Evolutionary conservation across 2,113 vertebrate genomes (phyloP), one percentile per base, ranked within the genome.

Genomic region (Poeciliopsis retropinna): DNA sequence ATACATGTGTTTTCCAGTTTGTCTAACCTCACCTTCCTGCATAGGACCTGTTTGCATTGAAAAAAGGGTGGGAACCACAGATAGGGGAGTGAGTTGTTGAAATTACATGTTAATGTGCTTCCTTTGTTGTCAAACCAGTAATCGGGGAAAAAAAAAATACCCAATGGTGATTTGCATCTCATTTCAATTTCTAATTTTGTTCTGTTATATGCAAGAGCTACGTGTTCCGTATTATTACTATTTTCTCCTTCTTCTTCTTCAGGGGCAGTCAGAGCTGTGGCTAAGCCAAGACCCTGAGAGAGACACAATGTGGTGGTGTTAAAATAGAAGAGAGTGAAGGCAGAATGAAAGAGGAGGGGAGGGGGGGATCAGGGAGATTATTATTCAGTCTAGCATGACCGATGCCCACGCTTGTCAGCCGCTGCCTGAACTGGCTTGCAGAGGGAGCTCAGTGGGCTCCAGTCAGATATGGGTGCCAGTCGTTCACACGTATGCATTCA

Each of bases 41-140:
- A 62, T 75, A 54, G 60, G 68, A 81, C 67, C 75, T 69, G 60
- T 75, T 76, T 67, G 44, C 62, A 63, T 51, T 44, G 37, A 60
- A 31, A 60, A 17, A 0, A 67, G 69, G 61, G 57, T 39, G 67
- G 54, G 62, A 67, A 76, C 77, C 10, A 60, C 57, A 78, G 60
- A 82, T 82, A 76, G 67, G 84, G 88, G 87, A 88, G 70, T 82
- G 89, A 90, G 68, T 82, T 91, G 90, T 86, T 86, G 80, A 90
- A 93, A 94, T 93, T 81, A 90, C 91, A 95, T 94, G 91, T 93
- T 94, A 93, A 94, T 94, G 89, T 73, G 87, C 85, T 87, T 88
- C 87, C 92, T 94, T 95, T 95, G 93, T 95, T 95, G 92, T 94
- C 90, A 91, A 93, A 94, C 89, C 89, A 92, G 90, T 92, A 95